Evolutionary conservation across 2,113 vertebrate species (phyloP), one percentile per base, ranked within the genome.

Genomic region (Amblyornis subalaris): DNA sequence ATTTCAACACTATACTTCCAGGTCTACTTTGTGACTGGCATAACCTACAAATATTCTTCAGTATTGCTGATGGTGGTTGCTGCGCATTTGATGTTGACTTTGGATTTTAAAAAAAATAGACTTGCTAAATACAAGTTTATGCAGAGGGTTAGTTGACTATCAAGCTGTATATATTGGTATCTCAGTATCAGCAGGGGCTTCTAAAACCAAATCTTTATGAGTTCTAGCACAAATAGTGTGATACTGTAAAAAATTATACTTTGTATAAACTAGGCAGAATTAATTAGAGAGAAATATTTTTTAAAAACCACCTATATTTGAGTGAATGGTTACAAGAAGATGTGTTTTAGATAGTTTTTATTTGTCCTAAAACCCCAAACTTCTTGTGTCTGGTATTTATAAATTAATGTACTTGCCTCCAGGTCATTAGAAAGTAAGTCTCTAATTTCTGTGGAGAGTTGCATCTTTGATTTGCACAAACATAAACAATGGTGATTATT

Each of bases 221-320:
- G 29, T 44, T 57, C 18, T 29, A 47, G 33, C 21, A 44, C 18
- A 33, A 62, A 33, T 22, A 70, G 18, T 60, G 44, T 60, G 33
- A 47, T 38, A 38, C 24, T 44, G 18, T 78, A 66, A 55, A 38
- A 94, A 74, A 57, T 38, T 5, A 40, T 77, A 44, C 50, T 69
- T 73, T 60, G 26, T 77, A 8, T 51, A 58, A 77, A 28, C 44
- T 29, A 51, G 36, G 51, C 45, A 93, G 66, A 85, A 57, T 16
- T 55, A 19, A 74, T 61, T 88, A 70, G 77, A 74, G 47, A 53
- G 6, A 45, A 55, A 17, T 48, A 7, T 35, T 69, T 75, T 83
- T 82, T 6, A 0, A 4, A 21, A 48, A 42, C 44, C 1, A 9
- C 5, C 9, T 55, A 0, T 60, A 31, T 70, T 51, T 90, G n/a